These are phyloP conservation scores for Eupithecia inturbata DNA, from an alignment of 2,888 invertebrate species.

Conservation along the genomic window DNA sequence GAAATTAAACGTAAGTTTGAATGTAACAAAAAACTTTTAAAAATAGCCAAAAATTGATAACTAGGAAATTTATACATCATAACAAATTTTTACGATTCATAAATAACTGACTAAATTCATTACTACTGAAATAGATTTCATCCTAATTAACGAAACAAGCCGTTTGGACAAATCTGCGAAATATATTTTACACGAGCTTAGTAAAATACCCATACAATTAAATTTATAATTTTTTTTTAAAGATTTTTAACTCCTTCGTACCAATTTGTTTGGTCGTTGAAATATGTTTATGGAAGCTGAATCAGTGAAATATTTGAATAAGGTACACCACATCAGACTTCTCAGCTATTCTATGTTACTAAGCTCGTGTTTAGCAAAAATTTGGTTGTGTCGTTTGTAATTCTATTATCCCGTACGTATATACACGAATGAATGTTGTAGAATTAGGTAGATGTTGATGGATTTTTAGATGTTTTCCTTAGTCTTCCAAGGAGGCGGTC, in stretches of 20 bases:
- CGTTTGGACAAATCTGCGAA: conserved; percentile 43
- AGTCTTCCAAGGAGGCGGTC: conserved; percentile 78
- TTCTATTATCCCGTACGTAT: conserved; percentile 56
- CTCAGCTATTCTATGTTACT: not conserved
- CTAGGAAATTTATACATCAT: conserved; percentile 37
- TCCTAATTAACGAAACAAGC: conserved; percentile 23
- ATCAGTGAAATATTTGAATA: too few species aligned
- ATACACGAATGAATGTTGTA: conserved; percentile 64
- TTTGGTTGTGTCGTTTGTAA: conserved; percentile 67
- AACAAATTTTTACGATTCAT: conserved; percentile 36
- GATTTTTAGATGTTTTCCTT: conserved; percentile 55
- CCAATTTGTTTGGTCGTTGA: not conserved
- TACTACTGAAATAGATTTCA: conserved; percentile 26
- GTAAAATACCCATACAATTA: not conserved
- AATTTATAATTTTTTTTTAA: not conserved
- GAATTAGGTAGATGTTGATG: conserved; percentile 53
- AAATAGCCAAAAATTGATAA: conserved; percentile 30
- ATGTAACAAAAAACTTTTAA: conserved; percentile 26
- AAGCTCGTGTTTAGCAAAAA: conserved; percentile 36
- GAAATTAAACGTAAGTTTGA: conserved; percentile 25
- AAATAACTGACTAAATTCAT: conserved; percentile 35
- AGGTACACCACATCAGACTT: too few species aligned
- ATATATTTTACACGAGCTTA: conserved; percentile 14
- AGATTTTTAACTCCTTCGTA: too few species aligned
- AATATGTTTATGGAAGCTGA: too few species aligned